Evolutionary conservation across 2,888 invertebrate genomes (phyloP).

Genomic region (Agriopis aurantiaria): DNA sequence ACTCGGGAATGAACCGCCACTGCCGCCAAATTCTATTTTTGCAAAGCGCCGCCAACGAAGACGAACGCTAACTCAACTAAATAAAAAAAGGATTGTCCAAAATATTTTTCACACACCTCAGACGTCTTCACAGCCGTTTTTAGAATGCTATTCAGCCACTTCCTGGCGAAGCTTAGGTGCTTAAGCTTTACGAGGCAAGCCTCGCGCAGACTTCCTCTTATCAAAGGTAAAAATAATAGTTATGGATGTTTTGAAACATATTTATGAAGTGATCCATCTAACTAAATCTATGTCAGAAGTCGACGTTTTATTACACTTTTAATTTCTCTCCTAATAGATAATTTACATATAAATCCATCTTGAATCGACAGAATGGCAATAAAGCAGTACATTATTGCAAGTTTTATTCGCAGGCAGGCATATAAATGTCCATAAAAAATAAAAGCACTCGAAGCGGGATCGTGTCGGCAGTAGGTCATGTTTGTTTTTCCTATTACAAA

Average conservation of each 20-base stretch:
- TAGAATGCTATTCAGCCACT: slow-evolving; percentile 44
- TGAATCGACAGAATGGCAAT: slow-evolving; percentile 59
- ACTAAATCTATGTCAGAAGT: slow-evolving; percentile 18
- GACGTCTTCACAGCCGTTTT: slow-evolving; percentile 48
- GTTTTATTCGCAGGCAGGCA: slow-evolving; percentile 60
- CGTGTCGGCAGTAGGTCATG: slow-evolving; percentile 40
- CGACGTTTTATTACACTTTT: slow-evolving; percentile 43
- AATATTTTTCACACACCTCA: slow-evolving; percentile 60
- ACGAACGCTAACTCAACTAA: slow-evolving; percentile 76
- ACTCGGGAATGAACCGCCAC: slow-evolving; percentile 76
- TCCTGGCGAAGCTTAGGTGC: slow-evolving; percentile 41
- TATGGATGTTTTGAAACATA: slow-evolving; percentile 13
- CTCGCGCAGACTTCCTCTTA: slow-evolving; percentile 24
- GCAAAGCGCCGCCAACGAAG: slow-evolving; percentile 81
- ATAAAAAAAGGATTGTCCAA: slow-evolving; percentile 69
- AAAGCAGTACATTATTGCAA: slow-evolving; percentile 68
- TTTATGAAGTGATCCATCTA: slow-evolving; percentile 12
- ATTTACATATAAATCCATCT: slow-evolving; percentile 66
- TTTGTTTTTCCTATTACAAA: slow-evolving; percentile 42
- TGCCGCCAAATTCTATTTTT: slow-evolving; percentile 86
- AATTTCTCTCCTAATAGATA: slow-evolving; percentile 69
- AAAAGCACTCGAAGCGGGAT: slow-evolving; percentile 53
- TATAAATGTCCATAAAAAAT: slow-evolving; percentile 51
- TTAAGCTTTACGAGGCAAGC: slow-evolving; percentile 25
- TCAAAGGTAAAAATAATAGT: slow-evolving; percentile 5